These are phyloP conservation scores for Drosophila tristis DNA, from an alignment of 1,140 invertebrate genomes.

Conservation along the genomic window DNA sequence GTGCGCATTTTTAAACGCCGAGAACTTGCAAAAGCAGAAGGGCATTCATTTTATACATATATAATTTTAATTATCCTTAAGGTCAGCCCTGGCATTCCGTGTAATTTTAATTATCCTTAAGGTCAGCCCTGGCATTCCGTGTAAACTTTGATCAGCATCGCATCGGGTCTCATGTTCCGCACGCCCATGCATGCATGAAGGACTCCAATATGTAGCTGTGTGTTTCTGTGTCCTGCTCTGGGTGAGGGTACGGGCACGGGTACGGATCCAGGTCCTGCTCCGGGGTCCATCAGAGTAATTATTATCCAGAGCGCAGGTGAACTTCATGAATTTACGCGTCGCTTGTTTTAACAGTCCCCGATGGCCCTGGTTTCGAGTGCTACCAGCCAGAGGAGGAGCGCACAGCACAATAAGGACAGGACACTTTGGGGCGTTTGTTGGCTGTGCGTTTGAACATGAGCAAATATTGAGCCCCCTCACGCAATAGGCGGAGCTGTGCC, in stretches of 20 bases:
- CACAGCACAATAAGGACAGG: conserved; percentile 59
- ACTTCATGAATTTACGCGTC: conserved; percentile 67
- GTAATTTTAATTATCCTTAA: conserved; percentile 46
- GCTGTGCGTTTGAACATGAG: conserved; percentile 45
- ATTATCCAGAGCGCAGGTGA: conserved; percentile 54
- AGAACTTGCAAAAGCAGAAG: not conserved
- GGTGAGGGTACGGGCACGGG: no score
- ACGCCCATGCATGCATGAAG: conserved; percentile 18
- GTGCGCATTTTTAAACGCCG: not conserved
- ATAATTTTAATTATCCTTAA: conserved; percentile 46
- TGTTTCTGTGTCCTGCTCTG: no score
- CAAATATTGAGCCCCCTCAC: conserved; percentile 74
- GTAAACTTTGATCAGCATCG: conserved; percentile 26
- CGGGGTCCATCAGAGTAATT: conserved; percentile 53
- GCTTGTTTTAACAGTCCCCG: conserved; percentile 56
- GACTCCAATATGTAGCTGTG: no score
- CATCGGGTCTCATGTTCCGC: conserved; percentile 28
- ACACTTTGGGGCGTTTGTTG: conserved; percentile 33
- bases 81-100: conserved; percentile 22
- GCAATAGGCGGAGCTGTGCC: conserved; percentile 58
- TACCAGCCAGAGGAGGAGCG: conserved; percentile 3
- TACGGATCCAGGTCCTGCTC: no score
- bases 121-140: conserved; percentile 22
- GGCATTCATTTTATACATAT: conserved; percentile 16
- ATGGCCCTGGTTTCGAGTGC: not conserved